Conservation (phyloP, 2,888 invertebrate genomes). For the Phymatocera aterrima region DNA sequence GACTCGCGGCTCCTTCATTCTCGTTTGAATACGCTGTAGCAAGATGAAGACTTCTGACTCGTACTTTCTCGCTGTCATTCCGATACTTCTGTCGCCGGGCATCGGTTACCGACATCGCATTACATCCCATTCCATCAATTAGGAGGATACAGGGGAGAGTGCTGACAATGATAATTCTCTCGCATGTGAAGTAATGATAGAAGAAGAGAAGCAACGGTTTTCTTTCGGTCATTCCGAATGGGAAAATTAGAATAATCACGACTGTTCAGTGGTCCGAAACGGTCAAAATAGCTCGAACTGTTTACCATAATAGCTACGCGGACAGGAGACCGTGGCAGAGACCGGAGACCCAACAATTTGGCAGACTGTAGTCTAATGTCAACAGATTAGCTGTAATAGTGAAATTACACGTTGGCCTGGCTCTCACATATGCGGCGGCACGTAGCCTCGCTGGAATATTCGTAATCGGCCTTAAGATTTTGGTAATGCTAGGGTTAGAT, state of each 20-base stretch:
- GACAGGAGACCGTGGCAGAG: slow-evolving; percentile 15
- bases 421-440: slow-evolving; percentile 49
- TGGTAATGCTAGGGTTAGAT: slow-evolving; percentile 73
- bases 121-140: slow-evolving; percentile 52
- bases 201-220: not conserved
- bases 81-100: not conserved
- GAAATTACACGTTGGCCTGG: slow-evolving; percentile 73
- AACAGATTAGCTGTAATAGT: slow-evolving; percentile 74
- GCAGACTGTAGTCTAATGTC: slow-evolving; percentile 67
- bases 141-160: not conserved
- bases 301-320: slow-evolving; percentile 68
- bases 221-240: slow-evolving; percentile 34
- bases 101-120: slow-evolving; percentile 1
- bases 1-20: slow-evolving; percentile 35
- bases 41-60: slow-evolving; percentile 20
- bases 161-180: not conserved
- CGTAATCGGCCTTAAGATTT: slow-evolving; percentile 62
- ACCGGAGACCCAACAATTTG: slow-evolving; percentile 47
- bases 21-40: slow-evolving; percentile 33
- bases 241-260: slow-evolving; percentile 25
- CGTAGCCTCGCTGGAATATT: slow-evolving; percentile 32
- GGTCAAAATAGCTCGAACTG: slow-evolving; percentile 65
- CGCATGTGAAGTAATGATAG: not conserved
- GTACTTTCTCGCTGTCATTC: too few relatives aligned
- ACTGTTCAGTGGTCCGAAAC: slow-evolving; percentile 16